Evolutionary conservation across 2,113 vertebrate genomes (phyloP).

Genomic region (Trematocara macrostoma): DNA sequence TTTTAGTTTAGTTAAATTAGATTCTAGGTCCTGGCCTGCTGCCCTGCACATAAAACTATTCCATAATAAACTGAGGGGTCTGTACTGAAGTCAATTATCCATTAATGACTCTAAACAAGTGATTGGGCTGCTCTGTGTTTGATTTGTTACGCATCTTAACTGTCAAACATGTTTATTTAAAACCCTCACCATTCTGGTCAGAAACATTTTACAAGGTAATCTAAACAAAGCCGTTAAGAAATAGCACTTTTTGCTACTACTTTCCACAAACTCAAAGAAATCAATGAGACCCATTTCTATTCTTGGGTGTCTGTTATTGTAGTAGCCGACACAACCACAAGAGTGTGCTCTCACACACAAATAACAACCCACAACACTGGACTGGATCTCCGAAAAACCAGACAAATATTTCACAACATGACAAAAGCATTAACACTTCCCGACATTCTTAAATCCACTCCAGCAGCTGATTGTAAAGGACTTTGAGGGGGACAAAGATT

Average conservation of each 20-base stretch:
- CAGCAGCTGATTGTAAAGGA: neutral
- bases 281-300: neutral
- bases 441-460: neutral
- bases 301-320: neutral
- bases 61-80: neutral
- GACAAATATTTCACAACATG: neutral
- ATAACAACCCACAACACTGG: neutral
- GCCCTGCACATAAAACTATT: neutral
- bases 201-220: neutral
- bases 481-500: neutral
- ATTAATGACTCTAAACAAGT: neutral
- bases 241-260: neutral
- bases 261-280: neutral
- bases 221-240: neutral
- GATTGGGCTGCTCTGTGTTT: neutral
- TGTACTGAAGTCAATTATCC: neutral
- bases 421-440: neutral
- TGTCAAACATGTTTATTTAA: neutral
- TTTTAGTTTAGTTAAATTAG: neutral
- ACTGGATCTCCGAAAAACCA: neutral
- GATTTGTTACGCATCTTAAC: fast-evolving
- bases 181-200: neutral
- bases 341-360: neutral
- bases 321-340: neutral
- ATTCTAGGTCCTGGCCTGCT: neutral